Percentiles rank a stretch among this genome's conserved stretches.
These are phyloP conservation scores for Seira ritae DNA, from an alignment of 2,888 invertebrate genomes.

Conservation along the genomic window DNA sequence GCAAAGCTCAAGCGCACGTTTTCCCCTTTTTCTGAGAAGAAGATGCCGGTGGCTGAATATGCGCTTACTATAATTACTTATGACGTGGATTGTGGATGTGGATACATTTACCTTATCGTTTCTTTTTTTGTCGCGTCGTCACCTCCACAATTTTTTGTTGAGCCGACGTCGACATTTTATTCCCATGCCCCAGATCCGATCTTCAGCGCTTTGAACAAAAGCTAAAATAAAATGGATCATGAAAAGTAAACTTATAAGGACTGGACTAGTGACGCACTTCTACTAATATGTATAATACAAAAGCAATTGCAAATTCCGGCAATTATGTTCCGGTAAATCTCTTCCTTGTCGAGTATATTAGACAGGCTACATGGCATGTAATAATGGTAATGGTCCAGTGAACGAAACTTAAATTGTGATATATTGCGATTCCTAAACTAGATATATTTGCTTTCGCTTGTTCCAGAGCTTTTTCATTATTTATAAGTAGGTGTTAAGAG, in stretches of 20 bases:
- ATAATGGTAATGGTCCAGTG: too few relatives aligned
- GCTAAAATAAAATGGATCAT: background rate
- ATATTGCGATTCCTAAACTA: too few relatives aligned
- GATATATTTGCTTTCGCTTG: background rate
- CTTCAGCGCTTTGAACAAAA: too few relatives aligned
- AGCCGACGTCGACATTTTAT: background rate
- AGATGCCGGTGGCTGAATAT: background rate
- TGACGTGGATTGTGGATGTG: too few relatives aligned
- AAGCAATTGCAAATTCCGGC: background rate
- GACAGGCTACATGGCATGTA: too few relatives aligned
- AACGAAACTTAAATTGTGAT: too few relatives aligned
- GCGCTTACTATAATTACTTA: background rate
- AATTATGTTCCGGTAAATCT: too few relatives aligned
- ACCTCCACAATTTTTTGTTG: background rate
- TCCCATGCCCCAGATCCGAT: too few relatives aligned
- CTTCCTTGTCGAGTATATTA: background rate
- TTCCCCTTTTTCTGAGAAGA: background rate
- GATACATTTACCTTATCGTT: background rate
- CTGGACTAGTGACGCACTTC: background rate
- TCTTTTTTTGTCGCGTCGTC: background rate
- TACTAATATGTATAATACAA: background rate
- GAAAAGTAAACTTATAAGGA: too few relatives aligned
- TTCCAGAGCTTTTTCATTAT: background rate
- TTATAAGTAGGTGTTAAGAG: background rate
- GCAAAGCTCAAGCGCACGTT: background rate